A percentile compares a stretch with the other conserved stretches of the same genome.
These are phyloP conservation scores for Micrasema minimum DNA, from an alignment of 1,140 invertebrate genomes.

Conservation along the genomic window DNA sequence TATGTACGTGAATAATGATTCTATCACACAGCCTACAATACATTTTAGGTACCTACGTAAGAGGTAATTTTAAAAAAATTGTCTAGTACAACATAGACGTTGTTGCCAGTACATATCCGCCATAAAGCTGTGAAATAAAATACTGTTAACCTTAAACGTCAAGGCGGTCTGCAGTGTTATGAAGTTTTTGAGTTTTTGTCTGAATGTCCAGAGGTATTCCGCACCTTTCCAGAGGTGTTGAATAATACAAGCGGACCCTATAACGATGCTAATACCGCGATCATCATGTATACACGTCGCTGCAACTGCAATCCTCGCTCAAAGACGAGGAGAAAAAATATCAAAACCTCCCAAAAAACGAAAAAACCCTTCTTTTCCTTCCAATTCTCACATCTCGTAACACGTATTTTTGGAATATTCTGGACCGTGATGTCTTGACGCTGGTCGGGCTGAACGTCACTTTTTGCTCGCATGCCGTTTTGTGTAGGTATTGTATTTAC, in stretches of 20 bases:
- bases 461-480: conserved; percentile 36
- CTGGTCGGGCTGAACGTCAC: conserved; percentile 3
- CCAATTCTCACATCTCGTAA: conserved; percentile 31
- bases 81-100: too few species aligned
- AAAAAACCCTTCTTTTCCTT: conserved; percentile 3
- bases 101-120: too few species aligned
- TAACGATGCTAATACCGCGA: conserved; percentile 36
- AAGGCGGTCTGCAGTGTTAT: conserved; percentile 15
- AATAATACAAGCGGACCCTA: conserved; percentile 34
- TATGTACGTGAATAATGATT: too few species aligned
- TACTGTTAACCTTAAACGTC: background rate
- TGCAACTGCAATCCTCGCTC: background rate
- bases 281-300: conserved; percentile 21
- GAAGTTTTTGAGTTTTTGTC: conserved; percentile 25
- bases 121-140: background rate
- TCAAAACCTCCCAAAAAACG: background rate
- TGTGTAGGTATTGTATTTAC: conserved; percentile 33
- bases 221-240: conserved; percentile 26
- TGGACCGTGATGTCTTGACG: conserved; percentile 24
- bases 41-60: too few species aligned
- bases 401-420: conserved; percentile 39
- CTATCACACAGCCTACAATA: too few species aligned
- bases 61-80: too few species aligned
- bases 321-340: too few species aligned
- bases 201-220: conserved; percentile 28